Evolutionary conservation across 2,797 vertebrate species (phyloP).

Genomic region (Simalia tracyae): DNA sequence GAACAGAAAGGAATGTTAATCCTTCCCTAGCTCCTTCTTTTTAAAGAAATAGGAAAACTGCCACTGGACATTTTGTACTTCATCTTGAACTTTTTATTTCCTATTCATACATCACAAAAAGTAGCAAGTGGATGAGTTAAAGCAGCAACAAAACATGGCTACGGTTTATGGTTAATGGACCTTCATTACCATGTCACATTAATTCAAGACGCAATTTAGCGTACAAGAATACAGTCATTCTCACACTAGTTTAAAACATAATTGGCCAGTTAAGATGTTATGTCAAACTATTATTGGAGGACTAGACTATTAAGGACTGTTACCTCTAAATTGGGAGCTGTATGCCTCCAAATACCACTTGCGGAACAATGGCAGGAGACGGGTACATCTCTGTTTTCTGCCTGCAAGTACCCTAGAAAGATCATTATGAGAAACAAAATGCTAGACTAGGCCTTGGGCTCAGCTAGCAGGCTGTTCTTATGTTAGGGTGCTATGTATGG

Average conservation of each 20-base stretch:
- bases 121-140: not conserved
- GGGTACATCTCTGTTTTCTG: not conserved
- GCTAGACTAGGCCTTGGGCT: not conserved
- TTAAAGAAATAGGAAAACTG: not conserved
- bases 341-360: not conserved
- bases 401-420: not conserved
- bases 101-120: not conserved
- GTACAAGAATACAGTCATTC: not conserved
- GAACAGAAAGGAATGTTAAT: not conserved
- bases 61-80: not conserved
- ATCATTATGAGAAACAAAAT: not conserved
- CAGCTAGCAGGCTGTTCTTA: too few species aligned
- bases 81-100: not conserved
- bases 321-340: not conserved
- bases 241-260: not conserved
- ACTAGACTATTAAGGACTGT: not conserved
- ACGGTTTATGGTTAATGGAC: not conserved
- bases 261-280: not conserved
- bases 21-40: not conserved
- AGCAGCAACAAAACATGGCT: not conserved
- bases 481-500: too few species aligned
- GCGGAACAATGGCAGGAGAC: not conserved
- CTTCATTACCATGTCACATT: not conserved
- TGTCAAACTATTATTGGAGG: not conserved
- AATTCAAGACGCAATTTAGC: not conserved